Conservation (phyloP, 2,888 invertebrate genomes). For the Papilio demoleus region DNA sequence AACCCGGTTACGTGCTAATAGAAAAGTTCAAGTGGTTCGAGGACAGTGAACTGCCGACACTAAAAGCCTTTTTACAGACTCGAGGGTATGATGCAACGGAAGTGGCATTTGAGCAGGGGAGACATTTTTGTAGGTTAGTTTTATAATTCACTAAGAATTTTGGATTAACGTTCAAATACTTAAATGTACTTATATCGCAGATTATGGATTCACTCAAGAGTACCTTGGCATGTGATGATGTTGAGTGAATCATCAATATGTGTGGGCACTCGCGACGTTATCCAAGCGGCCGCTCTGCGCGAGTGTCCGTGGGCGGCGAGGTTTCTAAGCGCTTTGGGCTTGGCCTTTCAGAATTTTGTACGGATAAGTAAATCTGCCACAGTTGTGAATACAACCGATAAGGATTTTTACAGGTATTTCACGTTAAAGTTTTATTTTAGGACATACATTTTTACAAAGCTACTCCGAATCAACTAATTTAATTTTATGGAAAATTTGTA, state of each 20-base stretch:
- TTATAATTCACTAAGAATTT: neutral
- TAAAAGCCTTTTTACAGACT: conserved; percentile 61
- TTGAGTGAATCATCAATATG: conserved; percentile 65
- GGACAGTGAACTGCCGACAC: conserved; percentile 56
- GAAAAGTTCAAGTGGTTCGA: conserved; percentile 73
- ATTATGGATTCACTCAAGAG: conserved; percentile 69
- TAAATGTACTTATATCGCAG: conserved; percentile 49
- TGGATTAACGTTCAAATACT: neutral
- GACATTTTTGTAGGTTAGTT: conserved; percentile 71
- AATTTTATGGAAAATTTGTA: conserved; percentile 43
- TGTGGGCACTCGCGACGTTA: conserved; percentile 63
- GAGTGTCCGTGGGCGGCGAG: conserved; percentile 70
- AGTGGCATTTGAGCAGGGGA: conserved; percentile 63
- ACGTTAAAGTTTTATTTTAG: neutral
- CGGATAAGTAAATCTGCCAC: conserved; percentile 55
- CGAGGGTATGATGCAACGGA: conserved; percentile 63
- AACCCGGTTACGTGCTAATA: conserved; percentile 66
- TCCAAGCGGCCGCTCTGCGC: conserved; percentile 60
- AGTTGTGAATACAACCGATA: conserved; percentile 50
- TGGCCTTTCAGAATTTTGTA: conserved; percentile 64
- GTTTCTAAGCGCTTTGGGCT: conserved; percentile 61
- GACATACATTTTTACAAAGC: neutral
- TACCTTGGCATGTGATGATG: conserved; percentile 65
- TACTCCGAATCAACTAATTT: neutral
- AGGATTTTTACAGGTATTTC: conserved; percentile 61